Conservation (phyloP, 30 jellyfish, hydroid and myxozoan genomes). For the Chironex yamaguchii region DNA sequence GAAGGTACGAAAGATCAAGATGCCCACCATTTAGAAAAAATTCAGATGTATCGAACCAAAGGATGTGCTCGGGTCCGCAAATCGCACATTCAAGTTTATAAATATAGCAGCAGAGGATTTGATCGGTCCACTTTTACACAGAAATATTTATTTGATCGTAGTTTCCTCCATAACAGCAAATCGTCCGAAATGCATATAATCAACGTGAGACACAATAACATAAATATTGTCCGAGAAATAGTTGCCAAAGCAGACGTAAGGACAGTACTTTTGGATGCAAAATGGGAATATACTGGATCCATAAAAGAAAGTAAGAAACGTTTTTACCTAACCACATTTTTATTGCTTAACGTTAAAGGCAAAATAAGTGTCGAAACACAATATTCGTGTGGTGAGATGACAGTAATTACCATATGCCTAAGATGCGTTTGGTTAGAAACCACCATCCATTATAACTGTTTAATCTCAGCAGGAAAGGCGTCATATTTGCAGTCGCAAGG, state of each 20-base stretch:
- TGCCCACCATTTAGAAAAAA: conserved; percentile 49
- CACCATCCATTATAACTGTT: too few species aligned
- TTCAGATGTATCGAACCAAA: conserved; percentile 71
- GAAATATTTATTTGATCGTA: conserved; percentile 65
- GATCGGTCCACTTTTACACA: conserved; percentile 63
- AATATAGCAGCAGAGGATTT: conserved; percentile 7
- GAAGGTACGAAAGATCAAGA: conserved; percentile 62
- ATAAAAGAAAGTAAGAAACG: conserved; percentile 77
- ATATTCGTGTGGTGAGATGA: too few species aligned
- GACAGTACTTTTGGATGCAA: conserved; percentile 45
- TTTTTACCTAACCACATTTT: background rate
- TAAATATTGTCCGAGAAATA: conserved; percentile 40
- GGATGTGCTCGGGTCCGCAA: conserved; percentile 78
- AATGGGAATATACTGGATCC: conserved; percentile 78
- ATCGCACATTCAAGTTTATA: conserved; percentile 72
- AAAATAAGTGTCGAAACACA: too few species aligned
- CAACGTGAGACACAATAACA: background rate
- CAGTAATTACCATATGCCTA: too few species aligned
- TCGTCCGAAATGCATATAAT: conserved; percentile 67
- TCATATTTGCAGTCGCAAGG: too few species aligned
- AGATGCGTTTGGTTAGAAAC: too few species aligned
- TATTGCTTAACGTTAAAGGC: background rate
- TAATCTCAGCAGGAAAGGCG: too few species aligned
- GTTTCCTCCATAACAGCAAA: conserved; percentile 51
- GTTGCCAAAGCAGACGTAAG: conserved; percentile 51